Conservation (phyloP, 2,113 vertebrate species). For the rat (Rattus norvegicus) region DNA sequence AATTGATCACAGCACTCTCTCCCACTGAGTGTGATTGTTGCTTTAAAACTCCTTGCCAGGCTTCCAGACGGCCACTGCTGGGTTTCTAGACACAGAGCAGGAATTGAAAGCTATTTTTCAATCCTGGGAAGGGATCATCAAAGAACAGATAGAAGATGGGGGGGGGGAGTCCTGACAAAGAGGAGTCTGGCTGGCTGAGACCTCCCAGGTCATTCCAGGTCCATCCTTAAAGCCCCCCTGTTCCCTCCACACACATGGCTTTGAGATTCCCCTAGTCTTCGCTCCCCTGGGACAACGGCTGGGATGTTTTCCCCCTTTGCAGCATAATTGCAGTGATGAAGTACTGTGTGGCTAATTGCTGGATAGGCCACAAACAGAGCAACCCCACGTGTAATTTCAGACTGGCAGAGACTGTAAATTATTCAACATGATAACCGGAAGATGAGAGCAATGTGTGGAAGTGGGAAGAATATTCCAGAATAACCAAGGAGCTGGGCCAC, state of each 20-base stretch:
- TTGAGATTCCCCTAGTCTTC: background rate
- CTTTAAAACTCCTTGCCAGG: slow-evolving; percentile 4
- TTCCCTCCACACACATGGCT: background rate
- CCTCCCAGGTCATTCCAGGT: background rate
- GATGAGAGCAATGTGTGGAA: background rate
- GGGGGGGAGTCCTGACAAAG: background rate
- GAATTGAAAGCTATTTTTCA: slow-evolving; percentile 5
- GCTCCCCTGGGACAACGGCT: background rate
- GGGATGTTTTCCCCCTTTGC: slow-evolving; percentile 38
- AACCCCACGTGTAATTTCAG: slow-evolving; percentile 62
- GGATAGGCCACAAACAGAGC: slow-evolving; percentile 66
- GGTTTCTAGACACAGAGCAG: slow-evolving; percentile 30
- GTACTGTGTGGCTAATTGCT: slow-evolving; percentile 64
- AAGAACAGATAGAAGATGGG: background rate
- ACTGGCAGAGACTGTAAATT: slow-evolving; percentile 64
- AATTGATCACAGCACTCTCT: slow-evolving; percentile 51
- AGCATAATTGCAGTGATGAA: slow-evolving; percentile 49
- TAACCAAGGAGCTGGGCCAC: background rate
- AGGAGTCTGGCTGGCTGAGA: background rate
- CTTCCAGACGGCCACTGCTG: background rate
- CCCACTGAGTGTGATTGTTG: background rate
- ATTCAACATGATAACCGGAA: slow-evolving; percentile 60
- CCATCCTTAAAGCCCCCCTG: background rate
- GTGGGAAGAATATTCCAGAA: background rate
- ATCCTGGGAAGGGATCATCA: slow-evolving; percentile 1